phyloP scores from a whole-genome alignment of 2,797 vertebrate genomes.

The Bothrops alternatus region DNA sequence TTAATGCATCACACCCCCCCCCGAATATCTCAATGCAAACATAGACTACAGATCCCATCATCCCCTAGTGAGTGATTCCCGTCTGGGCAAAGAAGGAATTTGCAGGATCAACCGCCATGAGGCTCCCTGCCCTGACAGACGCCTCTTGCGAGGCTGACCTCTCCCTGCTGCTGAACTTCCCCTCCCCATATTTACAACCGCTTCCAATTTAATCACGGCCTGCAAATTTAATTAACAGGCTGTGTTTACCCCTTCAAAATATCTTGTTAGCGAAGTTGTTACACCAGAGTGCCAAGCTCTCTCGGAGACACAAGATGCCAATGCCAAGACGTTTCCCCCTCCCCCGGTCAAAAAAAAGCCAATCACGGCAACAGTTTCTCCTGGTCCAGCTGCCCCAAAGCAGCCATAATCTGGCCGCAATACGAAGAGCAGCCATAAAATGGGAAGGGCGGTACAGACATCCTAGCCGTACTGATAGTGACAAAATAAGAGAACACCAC shows the following conservation, averaged over 20 bases:
- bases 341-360: background rate
- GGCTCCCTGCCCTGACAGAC: background rate
- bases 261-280: constrained; percentile 16
- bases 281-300: constrained; percentile 24
- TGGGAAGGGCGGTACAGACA: background rate
- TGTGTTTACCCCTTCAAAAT: constrained; percentile 32
- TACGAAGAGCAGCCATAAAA: background rate
- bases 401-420: background rate
- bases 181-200: background rate
- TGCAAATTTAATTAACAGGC: constrained; percentile 28
- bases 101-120: background rate
- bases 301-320: background rate
- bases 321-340: background rate
- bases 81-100: background rate
- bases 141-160: background rate
- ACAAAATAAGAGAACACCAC: background rate
- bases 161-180: background rate
- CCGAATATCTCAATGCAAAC: background rate
- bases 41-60: background rate
- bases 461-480: background rate
- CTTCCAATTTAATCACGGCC: background rate
- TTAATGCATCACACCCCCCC: background rate
- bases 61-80: background rate
- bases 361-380: background rate
- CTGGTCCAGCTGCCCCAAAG: background rate